Evolutionary conservation across 2,797 vertebrate genomes (phyloP).

Genomic region (Clamator glandarius): DNA sequence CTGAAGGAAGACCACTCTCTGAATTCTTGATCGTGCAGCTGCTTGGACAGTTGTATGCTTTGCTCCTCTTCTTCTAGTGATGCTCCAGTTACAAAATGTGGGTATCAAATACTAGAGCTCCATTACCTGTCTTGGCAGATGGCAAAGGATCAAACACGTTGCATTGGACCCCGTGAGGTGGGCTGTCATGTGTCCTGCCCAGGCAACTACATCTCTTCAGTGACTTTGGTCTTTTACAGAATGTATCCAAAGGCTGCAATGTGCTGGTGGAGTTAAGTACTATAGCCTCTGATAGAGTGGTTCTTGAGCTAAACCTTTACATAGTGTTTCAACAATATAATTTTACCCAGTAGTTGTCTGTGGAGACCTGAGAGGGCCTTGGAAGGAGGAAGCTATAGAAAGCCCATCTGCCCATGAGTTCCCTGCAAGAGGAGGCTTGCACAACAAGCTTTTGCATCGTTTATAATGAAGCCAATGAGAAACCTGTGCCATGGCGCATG

Average conservation of each 20-base stretch:
- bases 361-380: no score
- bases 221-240: neutral
- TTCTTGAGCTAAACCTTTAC: neutral
- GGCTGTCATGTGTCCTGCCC: neutral
- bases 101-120: neutral
- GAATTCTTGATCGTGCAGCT: neutral
- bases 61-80: neutral
- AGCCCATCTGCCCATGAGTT: no score
- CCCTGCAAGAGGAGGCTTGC: no score
- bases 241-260: neutral
- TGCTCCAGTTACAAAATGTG: neutral
- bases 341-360: neutral
- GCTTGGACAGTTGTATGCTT: neutral
- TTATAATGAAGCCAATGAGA: no score
- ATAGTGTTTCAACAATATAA: neutral
- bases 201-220: neutral
- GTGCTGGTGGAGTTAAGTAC: neutral
- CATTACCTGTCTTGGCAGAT: neutral
- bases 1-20: neutral
- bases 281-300: neutral
- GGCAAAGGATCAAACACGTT: neutral
- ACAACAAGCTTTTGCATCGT: no score
- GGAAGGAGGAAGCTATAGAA: no score
- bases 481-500: no score
- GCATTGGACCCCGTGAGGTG: neutral